Percentiles rank a stretch among this genome's conserved stretches.
Conservation (phyloP, 1,140 invertebrate species). For the Anastrepha obliqua region DNA sequence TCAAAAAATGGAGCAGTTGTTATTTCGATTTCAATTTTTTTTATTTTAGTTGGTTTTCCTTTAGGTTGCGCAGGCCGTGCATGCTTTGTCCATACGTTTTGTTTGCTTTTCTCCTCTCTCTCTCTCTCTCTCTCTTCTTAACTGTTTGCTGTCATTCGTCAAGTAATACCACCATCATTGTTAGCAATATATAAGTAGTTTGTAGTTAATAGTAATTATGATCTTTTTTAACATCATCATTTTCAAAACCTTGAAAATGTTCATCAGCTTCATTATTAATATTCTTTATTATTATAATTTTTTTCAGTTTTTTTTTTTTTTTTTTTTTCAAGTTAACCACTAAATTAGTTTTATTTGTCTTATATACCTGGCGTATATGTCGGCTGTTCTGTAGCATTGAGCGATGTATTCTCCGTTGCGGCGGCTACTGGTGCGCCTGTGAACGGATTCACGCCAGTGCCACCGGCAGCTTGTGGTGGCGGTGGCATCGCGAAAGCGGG, state of each 20-base stretch:
- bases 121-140: no score
- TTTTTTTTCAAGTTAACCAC: constrained; percentile 39
- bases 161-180: constrained; percentile 3
- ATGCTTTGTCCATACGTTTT: neutral
- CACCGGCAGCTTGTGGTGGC: constrained; percentile 61
- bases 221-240: neutral
- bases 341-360: constrained; percentile 58
- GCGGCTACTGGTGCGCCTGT: constrained; percentile 71
- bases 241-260: neutral
- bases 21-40: neutral
- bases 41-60: constrained; percentile 3
- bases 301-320: constrained; percentile 34
- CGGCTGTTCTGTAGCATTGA: constrained; percentile 76
- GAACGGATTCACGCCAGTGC: constrained; percentile 72
- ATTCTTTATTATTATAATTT: neutral
- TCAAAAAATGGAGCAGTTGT: constrained; percentile 25
- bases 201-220: neutral
- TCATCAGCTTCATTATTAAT: neutral
- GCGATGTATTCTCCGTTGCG: constrained; percentile 74
- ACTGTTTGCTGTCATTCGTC: neutral
- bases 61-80: neutral
- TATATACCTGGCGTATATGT: constrained; percentile 77
- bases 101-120: neutral
- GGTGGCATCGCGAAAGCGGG: constrained; percentile 76
- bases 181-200: neutral